Conservation (phyloP, 2,888 invertebrate genomes). For the Anaspis maculata region DNA sequence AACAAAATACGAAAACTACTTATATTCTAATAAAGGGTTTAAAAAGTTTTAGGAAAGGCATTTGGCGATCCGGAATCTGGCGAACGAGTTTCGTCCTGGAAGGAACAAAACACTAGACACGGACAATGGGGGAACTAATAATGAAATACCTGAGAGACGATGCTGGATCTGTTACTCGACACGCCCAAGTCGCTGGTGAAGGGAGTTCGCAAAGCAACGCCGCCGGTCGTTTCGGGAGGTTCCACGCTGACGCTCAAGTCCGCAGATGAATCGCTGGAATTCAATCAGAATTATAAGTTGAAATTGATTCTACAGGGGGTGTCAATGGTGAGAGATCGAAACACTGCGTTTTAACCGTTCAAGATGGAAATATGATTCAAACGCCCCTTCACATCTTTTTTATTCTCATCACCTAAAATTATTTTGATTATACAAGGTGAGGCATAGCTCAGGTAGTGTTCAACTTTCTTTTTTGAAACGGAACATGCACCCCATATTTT, state of each 20-base stretch:
- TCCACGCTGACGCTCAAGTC: constrained; percentile 50
- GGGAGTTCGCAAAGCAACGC: constrained; percentile 44
- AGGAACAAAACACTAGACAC: constrained; percentile 8
- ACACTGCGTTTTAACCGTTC: too few relatives aligned
- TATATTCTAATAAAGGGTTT: constrained; percentile 21
- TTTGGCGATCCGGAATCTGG: constrained; percentile 35
- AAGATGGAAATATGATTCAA: too few relatives aligned
- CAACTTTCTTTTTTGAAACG: too few relatives aligned
- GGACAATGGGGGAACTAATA: neutral
- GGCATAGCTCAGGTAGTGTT: too few relatives aligned
- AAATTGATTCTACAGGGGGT: too few relatives aligned
- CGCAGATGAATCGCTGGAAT: constrained; percentile 48
- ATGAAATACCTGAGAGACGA: constrained; percentile 45
- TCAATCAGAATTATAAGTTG: too few relatives aligned
- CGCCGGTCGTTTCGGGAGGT: constrained; percentile 37
- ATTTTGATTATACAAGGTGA: too few relatives aligned
- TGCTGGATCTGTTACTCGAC: constrained; percentile 51
- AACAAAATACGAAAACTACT: constrained; percentile 13
- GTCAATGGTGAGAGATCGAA: too few relatives aligned
- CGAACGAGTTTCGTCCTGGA: constrained; percentile 35
- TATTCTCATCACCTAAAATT: too few relatives aligned
- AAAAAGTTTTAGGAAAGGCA: constrained; percentile 37
- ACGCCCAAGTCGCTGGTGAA: constrained; percentile 56
- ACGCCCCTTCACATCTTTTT: too few relatives aligned
- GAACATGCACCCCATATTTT: too few relatives aligned